phyloP scores from a whole-genome alignment of 2,888 invertebrate species.

The Amiota communis region DNA sequence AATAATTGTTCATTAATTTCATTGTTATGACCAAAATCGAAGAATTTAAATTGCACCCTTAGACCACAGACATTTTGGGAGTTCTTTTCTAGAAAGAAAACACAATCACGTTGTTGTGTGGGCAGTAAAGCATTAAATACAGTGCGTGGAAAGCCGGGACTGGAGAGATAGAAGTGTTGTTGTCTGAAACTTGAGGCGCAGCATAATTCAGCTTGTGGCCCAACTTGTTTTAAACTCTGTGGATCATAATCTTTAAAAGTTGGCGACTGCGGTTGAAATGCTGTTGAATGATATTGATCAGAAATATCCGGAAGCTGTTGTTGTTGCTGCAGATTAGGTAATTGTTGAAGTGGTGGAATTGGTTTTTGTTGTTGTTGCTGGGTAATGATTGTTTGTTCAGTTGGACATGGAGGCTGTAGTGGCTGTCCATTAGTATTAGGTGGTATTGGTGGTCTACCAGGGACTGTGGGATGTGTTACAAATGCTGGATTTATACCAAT shows the following conservation, averaged over 20 bases:
- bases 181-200: constrained; percentile 72
- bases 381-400: constrained; percentile 23
- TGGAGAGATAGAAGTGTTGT: constrained; percentile 74
- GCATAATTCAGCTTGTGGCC: constrained; percentile 65
- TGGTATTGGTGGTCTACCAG: constrained; percentile 10
- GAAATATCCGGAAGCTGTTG: constrained; percentile 51
- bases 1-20: constrained; percentile 23
- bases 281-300: constrained; percentile 54
- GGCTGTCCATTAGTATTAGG: constrained; percentile 1
- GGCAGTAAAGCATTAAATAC: constrained; percentile 65
- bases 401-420: constrained; percentile 24
- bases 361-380: constrained; percentile 34
- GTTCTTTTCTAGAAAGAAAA: constrained; percentile 74
- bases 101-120: constrained; percentile 73
- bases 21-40: constrained; percentile 73
- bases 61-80: constrained; percentile 75
- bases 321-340: constrained; percentile 38
- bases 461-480: constrained; percentile 16
- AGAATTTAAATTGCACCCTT: constrained; percentile 76
- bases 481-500: constrained; percentile 23
- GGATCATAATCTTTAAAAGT: constrained; percentile 55
- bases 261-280: constrained; percentile 48
- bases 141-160: constrained; percentile 76
- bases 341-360: constrained; percentile 29
- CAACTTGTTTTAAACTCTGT: constrained; percentile 50